Conservation (phyloP, 2,888 invertebrate genomes). For the Lochmaea capreae region DNA sequence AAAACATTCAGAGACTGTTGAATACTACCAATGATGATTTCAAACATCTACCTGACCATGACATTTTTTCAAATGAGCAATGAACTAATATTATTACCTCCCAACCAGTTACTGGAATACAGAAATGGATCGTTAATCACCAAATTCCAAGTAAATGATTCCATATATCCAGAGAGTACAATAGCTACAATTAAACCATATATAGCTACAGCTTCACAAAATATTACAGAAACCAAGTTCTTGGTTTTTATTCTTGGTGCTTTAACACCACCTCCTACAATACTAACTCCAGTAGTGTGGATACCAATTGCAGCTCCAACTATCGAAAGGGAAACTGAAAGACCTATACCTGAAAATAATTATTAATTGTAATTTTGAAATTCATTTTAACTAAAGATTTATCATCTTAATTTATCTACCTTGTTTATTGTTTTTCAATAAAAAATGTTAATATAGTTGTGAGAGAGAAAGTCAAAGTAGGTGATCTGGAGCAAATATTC, state of each 20-base stretch:
- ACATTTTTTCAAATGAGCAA: not conserved
- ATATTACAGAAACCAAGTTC: constrained; percentile 99
- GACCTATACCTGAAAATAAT: constrained; percentile 79
- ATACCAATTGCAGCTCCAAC: constrained; percentile 97
- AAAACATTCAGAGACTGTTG: too few relatives aligned
- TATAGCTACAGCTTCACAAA: constrained; percentile 99
- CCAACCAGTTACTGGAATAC: constrained; percentile 78
- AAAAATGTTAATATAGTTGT: too few relatives aligned
- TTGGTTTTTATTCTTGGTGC: constrained; percentile 99
- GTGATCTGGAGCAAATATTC: too few relatives aligned
- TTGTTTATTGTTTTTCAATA: too few relatives aligned
- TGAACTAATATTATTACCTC: constrained; percentile 56
- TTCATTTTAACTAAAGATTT: too few relatives aligned
- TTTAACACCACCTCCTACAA: constrained; percentile 97
- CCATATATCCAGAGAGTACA: constrained; percentile 85
- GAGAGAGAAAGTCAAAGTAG: too few relatives aligned
- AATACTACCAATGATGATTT: too few relatives aligned
- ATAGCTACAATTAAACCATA: constrained; percentile 99
- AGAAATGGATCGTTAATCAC: constrained; percentile 61
- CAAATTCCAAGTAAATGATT: constrained; percentile 68
- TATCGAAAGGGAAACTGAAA: constrained; percentile 94
- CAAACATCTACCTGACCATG: too few relatives aligned
- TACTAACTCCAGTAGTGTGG: constrained; percentile 95
- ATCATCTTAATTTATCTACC: too few relatives aligned
- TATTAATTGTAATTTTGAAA: not conserved